phyloP scores from a whole-genome alignment of 53 echinoderm and acorn worm species.

The Paracentrotus lividus region DNA sequence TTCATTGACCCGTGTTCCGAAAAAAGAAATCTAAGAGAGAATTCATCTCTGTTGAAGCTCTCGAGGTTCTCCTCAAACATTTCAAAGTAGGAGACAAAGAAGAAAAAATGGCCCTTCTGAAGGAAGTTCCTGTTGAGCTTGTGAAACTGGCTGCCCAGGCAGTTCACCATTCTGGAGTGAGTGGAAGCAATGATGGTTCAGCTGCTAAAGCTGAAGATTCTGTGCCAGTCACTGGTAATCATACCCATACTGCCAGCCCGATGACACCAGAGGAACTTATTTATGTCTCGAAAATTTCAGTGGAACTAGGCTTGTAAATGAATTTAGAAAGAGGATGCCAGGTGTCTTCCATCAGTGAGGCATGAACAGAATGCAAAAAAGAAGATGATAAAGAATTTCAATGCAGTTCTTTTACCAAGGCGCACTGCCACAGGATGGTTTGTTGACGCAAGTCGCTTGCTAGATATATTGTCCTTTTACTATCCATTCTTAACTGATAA shows the following conservation, averaged over 20 bases:
- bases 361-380: slow-evolving; percentile 4
- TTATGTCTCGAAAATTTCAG: slow-evolving; percentile 75
- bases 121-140: slow-evolving; percentile 1
- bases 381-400: background rate
- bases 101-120: background rate
- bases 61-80: background rate
- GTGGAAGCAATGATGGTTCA: no score
- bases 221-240: no score
- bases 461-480: slow-evolving; percentile 69
- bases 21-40: background rate
- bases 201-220: no score
- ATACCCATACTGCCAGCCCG: no score
- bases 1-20: background rate
- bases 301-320: slow-evolving; percentile 62
- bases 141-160: slow-evolving; percentile 45
- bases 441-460: slow-evolving; percentile 70
- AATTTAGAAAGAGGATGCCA: slow-evolving; percentile 70
- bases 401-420: slow-evolving; percentile 61
- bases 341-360: slow-evolving; percentile 64
- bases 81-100: background rate
- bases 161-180: no score
- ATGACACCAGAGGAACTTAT: slow-evolving; percentile 62
- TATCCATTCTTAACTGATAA: slow-evolving; percentile 68
- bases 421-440: slow-evolving; percentile 82
- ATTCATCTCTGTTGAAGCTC: background rate